A percentile compares a stretch with the other conserved stretches of the same genome.
Evolutionary conservation across 2,797 vertebrate genomes (phyloP).

Genomic region (Meriones psammophilus): DNA sequence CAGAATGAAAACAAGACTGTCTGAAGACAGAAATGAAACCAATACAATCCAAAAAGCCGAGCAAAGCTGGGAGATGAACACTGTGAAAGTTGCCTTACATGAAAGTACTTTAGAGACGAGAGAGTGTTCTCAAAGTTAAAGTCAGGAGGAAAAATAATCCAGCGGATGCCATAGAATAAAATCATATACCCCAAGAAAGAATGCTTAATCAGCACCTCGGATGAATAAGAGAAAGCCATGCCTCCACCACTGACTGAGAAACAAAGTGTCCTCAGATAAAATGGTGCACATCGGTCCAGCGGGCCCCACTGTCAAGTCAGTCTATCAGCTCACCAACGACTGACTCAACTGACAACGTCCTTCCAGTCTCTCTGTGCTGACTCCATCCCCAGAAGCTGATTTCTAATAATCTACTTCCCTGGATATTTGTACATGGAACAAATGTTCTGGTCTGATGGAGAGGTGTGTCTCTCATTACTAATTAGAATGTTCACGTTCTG

Average conservation of each 20-base stretch:
- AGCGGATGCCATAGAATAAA: constrained; percentile 18
- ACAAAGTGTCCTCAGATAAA: constrained; percentile 36
- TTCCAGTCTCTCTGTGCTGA: background rate
- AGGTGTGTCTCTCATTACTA: constrained; percentile 53
- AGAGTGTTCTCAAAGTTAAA: background rate
- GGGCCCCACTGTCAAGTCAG: background rate
- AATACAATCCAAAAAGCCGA: background rate
- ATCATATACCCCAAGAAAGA: constrained; percentile 34
- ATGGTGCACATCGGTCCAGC: background rate
- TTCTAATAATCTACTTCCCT: constrained; percentile 48
- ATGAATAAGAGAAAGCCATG: background rate
- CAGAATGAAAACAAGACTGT: constrained; percentile 11
- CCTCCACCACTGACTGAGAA: background rate
- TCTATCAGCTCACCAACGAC: background rate
- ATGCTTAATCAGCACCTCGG: constrained; percentile 31
- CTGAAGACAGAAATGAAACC: background rate
- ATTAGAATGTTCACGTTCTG: constrained; percentile 52
- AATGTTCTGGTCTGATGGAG: background rate
- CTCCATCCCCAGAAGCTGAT: background rate
- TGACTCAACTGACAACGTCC: background rate
- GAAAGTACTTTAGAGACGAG: constrained; percentile 6
- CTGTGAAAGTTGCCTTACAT: background rate
- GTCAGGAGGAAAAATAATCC: constrained; percentile 31
- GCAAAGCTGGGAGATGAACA: constrained; percentile 20
- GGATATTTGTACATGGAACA: background rate